Evolutionary conservation across 2,113 vertebrate species (phyloP), one percentile per base, ranked within the genome.

Genomic region (Machaerirhynchus nigripectus): DNA sequence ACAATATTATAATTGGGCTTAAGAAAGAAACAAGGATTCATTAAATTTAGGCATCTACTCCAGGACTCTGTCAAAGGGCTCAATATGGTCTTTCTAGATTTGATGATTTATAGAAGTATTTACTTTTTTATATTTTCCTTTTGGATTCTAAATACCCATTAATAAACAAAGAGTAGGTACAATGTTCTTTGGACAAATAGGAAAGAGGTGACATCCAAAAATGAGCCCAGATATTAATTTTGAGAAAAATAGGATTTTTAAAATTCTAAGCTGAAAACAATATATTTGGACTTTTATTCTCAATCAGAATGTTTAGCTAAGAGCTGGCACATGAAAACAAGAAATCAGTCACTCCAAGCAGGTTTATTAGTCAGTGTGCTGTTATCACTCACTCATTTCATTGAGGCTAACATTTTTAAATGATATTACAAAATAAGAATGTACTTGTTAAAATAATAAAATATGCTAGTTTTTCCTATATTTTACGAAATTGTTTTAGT

Each of bases 251-350:
- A 8, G 6, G 5, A 33, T 16, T 76, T 74, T 14, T 26, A 24
- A 56, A 84, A 65, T 78, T 70, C 23, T 56, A 61, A 75, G 1
- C 5, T 68, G 39, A 87, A 69, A 85, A 2, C 3, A 71, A 33
- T 53, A 46, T 0, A 3, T 47, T 23, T 35, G 14, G 2, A 6
- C 0, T 47, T 69, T 47, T 53, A 81, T 69, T 52, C 35, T 71
- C 42, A 79, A 75, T 71, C 5, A 26, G 37, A 65, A 78, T 50
- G 4, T 76, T 85, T 63, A 82, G 24, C 8, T 82, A 49, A 67
- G 55, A 87, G 5, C 8, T 88, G 39, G 1, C 3, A 26, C 79
- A 67, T 59, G 31, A 88, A 68, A 88, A 39, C 15, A 67, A 23
- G 27, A 84, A 59, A 68, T 85, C 19, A 33, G 2, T 67, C 30